Evolutionary conservation across 2,113 vertebrate genomes (phyloP), one percentile per base, ranked within the genome.

Genomic region (Melanocharis versteri): DNA sequence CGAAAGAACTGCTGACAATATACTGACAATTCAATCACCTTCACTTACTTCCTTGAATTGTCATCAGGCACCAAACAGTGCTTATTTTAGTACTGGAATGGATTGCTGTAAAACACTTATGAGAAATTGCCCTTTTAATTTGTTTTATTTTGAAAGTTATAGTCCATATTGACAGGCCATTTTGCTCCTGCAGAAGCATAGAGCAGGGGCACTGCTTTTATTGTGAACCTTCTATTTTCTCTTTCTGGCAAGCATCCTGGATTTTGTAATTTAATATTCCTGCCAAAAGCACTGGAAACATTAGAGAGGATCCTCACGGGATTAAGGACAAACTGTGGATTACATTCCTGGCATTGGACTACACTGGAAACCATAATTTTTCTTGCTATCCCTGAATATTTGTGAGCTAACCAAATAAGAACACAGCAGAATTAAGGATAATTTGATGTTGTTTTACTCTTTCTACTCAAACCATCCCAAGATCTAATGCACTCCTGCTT

Each of bases 211-310:
- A 48, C 26, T 64, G 91, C 48, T 84, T 91, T 72, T 80, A 79
- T 40, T 57, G 28, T 60, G 70, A 94, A 61, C 11, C 9, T 61
- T 70, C 28, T 44, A 56, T 90, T 82, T 72, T 76, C 50, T 45
- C 20, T 79, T 91, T 90, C 79, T 94, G 92, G 93, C 92, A 96
- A 73, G 64, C n/a, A 44, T 73, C 68, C 89, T 86, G 73, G 68
- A 83, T 95, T 94, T 94, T 88, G 78, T 93, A 92, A 96, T 90
- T 83, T 80, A 90, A 83, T 94, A 83, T 71, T 94, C 26, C 64
- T 93, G 93, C 79, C 93, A 94, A 96, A 96, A 88, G 78, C 82
- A 93, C 64, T 92, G 31, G 85, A 95, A 95, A 86, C 92, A 77
- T 95, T 78, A 90, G 88, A 95, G 85, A 88, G 58, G 35, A 96